A percentile compares a stretch with the other conserved stretches of the same genome.
These are phyloP conservation scores for Megaceryle alcyon DNA, from an alignment of 2,797 vertebrate species.

Conservation along the genomic window DNA sequence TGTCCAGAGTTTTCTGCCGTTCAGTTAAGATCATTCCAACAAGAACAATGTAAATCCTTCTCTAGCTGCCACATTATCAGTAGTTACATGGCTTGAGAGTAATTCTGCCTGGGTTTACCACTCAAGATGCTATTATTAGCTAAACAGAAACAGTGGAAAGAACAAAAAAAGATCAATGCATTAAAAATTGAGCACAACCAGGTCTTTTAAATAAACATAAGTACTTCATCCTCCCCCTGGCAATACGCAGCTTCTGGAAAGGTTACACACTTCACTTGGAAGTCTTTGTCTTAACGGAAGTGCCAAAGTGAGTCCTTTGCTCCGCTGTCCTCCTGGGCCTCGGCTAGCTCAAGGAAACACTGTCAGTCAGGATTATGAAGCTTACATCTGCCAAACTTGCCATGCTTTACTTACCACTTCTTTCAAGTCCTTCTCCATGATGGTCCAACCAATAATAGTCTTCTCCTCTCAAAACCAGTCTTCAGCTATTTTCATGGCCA, in stretches of 20 bases:
- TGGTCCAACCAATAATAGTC: background rate
- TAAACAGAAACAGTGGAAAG: background rate
- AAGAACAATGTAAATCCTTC: background rate
- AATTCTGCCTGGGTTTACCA: background rate
- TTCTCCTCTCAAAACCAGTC: background rate
- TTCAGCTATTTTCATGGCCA: background rate
- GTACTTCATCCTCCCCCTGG: background rate
- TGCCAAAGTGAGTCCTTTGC: background rate
- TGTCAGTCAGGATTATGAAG: fast-evolving
- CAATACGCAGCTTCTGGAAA: background rate
- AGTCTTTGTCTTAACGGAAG: background rate
- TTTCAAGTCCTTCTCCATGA: background rate
- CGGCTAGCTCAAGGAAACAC: background rate
- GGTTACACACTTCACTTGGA: background rate
- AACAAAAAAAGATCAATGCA: background rate
- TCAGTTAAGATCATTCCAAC: background rate
- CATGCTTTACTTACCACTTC: background rate
- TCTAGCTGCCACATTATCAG: background rate
- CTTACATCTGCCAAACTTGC: fast-evolving
- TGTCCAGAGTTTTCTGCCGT: background rate
- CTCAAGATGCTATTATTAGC: background rate
- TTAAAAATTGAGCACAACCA: background rate
- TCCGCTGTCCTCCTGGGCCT: background rate
- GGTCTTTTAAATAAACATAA: background rate
- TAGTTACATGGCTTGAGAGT: background rate